Percentiles rank a stretch among this genome's conserved stretches.
phyloP scores from a whole-genome alignment of 2,888 invertebrate species.

The Dicyrtoma fusca region DNA sequence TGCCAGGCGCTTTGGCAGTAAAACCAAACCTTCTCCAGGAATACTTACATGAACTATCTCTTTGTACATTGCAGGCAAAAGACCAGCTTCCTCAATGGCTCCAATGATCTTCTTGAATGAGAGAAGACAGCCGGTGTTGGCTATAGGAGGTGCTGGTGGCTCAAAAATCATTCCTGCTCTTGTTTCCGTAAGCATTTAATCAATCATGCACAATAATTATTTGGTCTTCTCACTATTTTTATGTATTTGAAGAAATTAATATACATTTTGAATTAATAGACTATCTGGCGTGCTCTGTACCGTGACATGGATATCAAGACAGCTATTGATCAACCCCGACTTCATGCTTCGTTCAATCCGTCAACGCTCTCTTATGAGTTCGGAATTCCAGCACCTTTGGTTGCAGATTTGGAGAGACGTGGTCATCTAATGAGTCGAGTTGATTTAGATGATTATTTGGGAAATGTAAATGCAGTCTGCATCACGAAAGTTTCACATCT shows the following conservation, averaged over 20 bases:
- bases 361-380: slow-evolving; percentile 52
- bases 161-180: slow-evolving; percentile 63
- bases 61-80: slow-evolving; percentile 58
- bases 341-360: slow-evolving; percentile 43
- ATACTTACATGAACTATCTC: neutral
- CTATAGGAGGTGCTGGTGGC: slow-evolving; percentile 64
- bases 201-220: neutral
- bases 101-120: slow-evolving; percentile 63
- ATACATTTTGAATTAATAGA: slow-evolving; percentile 41
- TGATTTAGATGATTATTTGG: slow-evolving; percentile 39
- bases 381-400: slow-evolving; percentile 49
- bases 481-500: slow-evolving; percentile 42
- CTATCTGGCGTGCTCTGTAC: slow-evolving; percentile 55
- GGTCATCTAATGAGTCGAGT: slow-evolving; percentile 48
- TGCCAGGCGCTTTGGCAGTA: too few species aligned
- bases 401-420: slow-evolving; percentile 49
- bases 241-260: too few species aligned
- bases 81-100: slow-evolving; percentile 65
- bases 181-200: slow-evolving; percentile 52
- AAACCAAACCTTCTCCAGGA: too few species aligned
- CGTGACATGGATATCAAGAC: slow-evolving; percentile 54
- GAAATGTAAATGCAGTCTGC: slow-evolving; percentile 53
- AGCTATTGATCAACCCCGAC: slow-evolving; percentile 54
- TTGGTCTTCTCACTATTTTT: neutral
- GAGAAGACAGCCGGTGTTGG: slow-evolving; percentile 59